phyloP scores from a whole-genome alignment of 2,888 invertebrate genomes.

The Arctia plantaginis region DNA sequence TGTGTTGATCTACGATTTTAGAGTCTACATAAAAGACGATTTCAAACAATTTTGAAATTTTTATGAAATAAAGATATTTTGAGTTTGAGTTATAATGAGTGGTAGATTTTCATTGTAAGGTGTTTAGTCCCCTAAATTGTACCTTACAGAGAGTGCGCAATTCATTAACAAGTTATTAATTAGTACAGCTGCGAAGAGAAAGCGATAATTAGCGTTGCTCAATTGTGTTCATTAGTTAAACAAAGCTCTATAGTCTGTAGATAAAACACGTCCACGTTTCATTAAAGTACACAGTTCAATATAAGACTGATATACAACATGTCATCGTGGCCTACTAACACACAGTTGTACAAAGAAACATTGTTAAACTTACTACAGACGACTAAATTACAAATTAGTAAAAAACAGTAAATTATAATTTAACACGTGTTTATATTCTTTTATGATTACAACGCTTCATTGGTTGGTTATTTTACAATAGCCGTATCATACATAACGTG shows the following conservation, averaged over 20 bases:
- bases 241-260: slow-evolving; percentile 11
- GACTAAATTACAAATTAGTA: not conserved
- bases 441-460: too few relatives aligned
- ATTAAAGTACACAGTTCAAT: slow-evolving; percentile 32
- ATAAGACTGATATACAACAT: slow-evolving; percentile 26
- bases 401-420: not conserved
- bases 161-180: slow-evolving; percentile 3
- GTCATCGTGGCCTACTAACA: slow-evolving; percentile 34
- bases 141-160: not conserved
- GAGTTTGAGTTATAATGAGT: too few relatives aligned
- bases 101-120: not conserved
- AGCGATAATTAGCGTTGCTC: slow-evolving; percentile 10
- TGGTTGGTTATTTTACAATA: too few relatives aligned
- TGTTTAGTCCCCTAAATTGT: not conserved
- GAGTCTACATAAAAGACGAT: too few relatives aligned
- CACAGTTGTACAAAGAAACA: slow-evolving; percentile 37
- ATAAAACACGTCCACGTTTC: slow-evolving; percentile 27
- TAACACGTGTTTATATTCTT: not conserved
- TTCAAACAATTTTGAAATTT: too few relatives aligned
- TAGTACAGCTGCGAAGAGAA: slow-evolving; percentile 6
- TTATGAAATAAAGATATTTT: too few relatives aligned
- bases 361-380: slow-evolving; percentile 23
- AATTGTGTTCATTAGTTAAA: slow-evolving; percentile 18
- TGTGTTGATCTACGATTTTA: too few relatives aligned
- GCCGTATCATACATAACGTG: too few relatives aligned